These are phyloP conservation scores for Lycocorax pyrrhopterus DNA, from an alignment of 2,113 vertebrate genomes.

Conservation along the genomic window DNA sequence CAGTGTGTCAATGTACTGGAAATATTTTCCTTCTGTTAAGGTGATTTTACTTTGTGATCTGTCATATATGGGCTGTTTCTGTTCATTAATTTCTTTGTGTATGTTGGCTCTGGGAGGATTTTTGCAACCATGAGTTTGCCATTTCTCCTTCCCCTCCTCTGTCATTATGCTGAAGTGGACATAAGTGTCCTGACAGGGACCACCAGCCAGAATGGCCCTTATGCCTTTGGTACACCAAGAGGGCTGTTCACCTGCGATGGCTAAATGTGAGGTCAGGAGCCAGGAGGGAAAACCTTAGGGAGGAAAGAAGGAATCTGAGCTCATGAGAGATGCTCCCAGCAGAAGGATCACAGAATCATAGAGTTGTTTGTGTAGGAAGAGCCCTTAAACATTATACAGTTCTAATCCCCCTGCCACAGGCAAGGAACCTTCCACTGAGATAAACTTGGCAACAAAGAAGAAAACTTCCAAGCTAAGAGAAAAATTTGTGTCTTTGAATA, in stretches of 20 bases:
- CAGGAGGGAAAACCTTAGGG: neutral
- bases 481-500: neutral
- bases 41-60: neutral
- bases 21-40: neutral
- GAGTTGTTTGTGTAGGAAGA: neutral
- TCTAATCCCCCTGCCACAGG: neutral
- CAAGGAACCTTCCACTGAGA: neutral
- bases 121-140: neutral
- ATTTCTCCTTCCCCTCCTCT: neutral
- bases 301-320: neutral
- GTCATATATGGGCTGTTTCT: neutral
- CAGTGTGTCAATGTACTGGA: neutral
- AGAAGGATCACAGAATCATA: neutral
- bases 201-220: neutral
- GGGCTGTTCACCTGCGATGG: neutral
- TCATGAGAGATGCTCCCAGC: neutral
- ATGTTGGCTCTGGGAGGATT: neutral
- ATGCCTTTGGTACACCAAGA: fast-evolving
- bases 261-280: neutral
- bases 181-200: neutral
- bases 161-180: neutral
- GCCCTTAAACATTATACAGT: neutral
- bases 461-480: neutral
- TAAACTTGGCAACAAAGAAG: neutral
- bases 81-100: neutral